Evolutionary conservation across 2,113 vertebrate species (phyloP).

Genomic region (Aegithalos caudatus): DNA sequence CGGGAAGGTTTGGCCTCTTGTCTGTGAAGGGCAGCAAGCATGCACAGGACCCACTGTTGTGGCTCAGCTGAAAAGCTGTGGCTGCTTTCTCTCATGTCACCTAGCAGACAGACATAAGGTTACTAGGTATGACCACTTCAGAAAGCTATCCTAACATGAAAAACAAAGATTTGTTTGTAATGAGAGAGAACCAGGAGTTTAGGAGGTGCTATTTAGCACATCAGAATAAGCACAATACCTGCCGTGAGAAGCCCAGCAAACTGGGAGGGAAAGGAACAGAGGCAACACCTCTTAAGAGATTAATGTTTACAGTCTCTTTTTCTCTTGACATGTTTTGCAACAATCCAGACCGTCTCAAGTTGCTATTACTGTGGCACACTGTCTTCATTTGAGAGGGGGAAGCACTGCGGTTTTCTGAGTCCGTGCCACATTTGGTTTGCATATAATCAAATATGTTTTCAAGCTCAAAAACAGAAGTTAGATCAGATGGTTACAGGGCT

Average conservation of each 20-base stretch:
- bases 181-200: background rate
- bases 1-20: background rate
- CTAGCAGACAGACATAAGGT: background rate
- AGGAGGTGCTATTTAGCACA: background rate
- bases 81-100: background rate
- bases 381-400: constrained; percentile 11
- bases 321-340: background rate
- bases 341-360: background rate
- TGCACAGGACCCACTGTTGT: accelerated
- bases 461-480: constrained; percentile 38
- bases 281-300: background rate
- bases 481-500: constrained; percentile 13
- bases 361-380: background rate
- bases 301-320: background rate
- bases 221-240: background rate
- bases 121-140: background rate
- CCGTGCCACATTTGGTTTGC: constrained; percentile 6
- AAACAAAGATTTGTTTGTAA: background rate
- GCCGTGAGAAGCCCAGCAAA: background rate
- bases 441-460: constrained; percentile 9
- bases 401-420: background rate
- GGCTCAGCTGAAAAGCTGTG: background rate
- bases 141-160: background rate
- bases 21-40: background rate
- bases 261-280: background rate